These are phyloP conservation scores for Urechis unicinctus DNA, from an alignment of 2,888 invertebrate genomes.

Conservation along the genomic window DNA sequence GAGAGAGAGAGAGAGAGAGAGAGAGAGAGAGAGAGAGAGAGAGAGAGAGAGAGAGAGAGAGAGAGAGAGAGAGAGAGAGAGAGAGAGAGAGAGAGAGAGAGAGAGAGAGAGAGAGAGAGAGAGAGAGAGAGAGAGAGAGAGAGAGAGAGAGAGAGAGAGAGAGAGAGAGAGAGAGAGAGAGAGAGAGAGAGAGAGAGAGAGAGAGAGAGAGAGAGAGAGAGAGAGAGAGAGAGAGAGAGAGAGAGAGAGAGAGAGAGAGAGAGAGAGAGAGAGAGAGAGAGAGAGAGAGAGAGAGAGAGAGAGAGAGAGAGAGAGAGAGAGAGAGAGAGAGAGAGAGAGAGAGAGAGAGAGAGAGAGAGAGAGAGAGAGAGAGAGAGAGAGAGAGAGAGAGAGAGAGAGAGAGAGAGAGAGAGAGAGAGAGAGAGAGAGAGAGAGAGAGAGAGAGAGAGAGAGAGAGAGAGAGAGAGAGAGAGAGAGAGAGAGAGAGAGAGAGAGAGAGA, in stretches of 20 bases:
- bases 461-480: not conserved
- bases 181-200: conserved; percentile 1
- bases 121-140: conserved; percentile 9
- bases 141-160: conserved; percentile 10
- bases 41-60: conserved; percentile 4
- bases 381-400: not conserved
- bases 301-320: conserved; percentile 6
- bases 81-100: conserved; percentile 3
- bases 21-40: conserved; percentile 4
- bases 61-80: conserved; percentile 9
- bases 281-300: conserved; percentile 4
- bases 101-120: conserved; percentile 6
- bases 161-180: conserved; percentile 2
- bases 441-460: too few relatives aligned
- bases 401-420: conserved; percentile 6
- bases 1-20: conserved; percentile 7
- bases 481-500: not conserved
- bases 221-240: conserved; percentile 4
- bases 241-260: conserved; percentile 10
- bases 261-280: conserved; percentile 1
- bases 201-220: not conserved
- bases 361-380: conserved; percentile 11
- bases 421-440: not conserved
- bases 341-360: conserved; percentile 3
- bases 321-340: conserved; percentile 8